Evolutionary conservation across 2,888 invertebrate genomes (phyloP), one percentile per base, ranked within the genome.

Genomic region (Drosophila neoperkinsi): DNA sequence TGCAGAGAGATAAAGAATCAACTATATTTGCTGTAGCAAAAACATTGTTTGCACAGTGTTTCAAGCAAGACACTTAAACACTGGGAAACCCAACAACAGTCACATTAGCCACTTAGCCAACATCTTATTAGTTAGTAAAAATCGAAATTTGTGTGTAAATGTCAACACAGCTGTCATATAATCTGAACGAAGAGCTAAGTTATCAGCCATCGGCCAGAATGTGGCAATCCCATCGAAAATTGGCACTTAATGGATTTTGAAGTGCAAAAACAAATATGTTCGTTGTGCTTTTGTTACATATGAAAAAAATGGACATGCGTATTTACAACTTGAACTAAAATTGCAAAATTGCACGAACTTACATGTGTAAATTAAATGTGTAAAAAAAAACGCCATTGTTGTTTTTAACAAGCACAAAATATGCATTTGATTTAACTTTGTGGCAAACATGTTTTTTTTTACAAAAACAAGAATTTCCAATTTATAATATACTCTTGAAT

Each of bases 221-320:
- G 10, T 53, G 33, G 30, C 43, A 49, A 53, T 21, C 18, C n/a
- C 52, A 51, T 28, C 30, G 25, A 16, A 55, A 65, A 16, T 21
- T 11, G 28, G 30, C 41, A 52, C 41, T 60, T 63, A 79, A 78
- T 78, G 66, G 74, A 52, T 69, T 69, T 64, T 57, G n/a, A 77
- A 69, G 69, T 72, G 78, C 61, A 38, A 33, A 7, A 11, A 21
- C 18, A 49, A 46, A 53, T 28, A 34, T 50, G 49, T 43, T 21
- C 7, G 30, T 31, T 9, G 0, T 4, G 21, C 18, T 50, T 36
- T 52, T 4, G 13, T 9, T 18, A 30, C 57, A 63, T 30, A 28
- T 50, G 7, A 30, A 33, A 38, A 38, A 72, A 65, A 16, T 28
- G 3, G n/a, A 13, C 16, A 18, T 16, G 13, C 1, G 18, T 18